Evolutionary conservation across 2,888 invertebrate genomes (phyloP), one percentile per base, ranked within the genome.

Genomic region (Portevinia maculata): DNA sequence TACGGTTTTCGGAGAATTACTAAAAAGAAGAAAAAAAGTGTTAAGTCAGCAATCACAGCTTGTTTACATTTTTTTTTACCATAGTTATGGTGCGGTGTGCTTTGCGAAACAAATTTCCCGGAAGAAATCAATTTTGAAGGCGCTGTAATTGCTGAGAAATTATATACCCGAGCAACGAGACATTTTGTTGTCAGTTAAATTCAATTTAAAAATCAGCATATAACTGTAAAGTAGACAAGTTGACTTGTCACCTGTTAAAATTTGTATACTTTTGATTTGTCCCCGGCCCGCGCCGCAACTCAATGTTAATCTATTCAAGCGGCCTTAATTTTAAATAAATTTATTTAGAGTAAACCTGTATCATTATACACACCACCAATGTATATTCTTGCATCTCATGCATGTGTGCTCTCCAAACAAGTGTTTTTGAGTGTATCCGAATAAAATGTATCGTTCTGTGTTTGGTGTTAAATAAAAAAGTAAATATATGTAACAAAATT

Each of bases 221-320:
- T 53, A 71, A 71, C 71, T 62, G 34, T 62, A 69, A 62, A 34
- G 44, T n/a, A 34, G 62, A 79, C 74, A 74, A 48, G 69, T 69
- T 73, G 46, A 55, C 48, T 57, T 65, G 79, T 60, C 64, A 53
- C 50, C 44, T 65, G 39, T 24, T 50, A 44, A 44, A 48, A 60
- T 67, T 21, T 50, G 55, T 48, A 24, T 4, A n/a, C 3, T 62
- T 30, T 41, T 24, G 1, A 52, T 24, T 30, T 3, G 19, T 11
- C 17, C 17, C 44, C 11, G n/a, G 46, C 39, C 79, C 52, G 39
- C 17, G 39, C 46, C 50, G 55, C 46, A 24, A 60, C 46, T 73
- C 67, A 79, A 74, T 79, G 73, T 60, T 74, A 79, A 79, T 79
- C 62, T 52, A 74, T 69, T 60, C 79, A 50, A 69, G 44, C 44